These are phyloP conservation scores for Microtus pennsylvanicus DNA, from an alignment of 2,113 vertebrate genomes.

Conservation along the genomic window DNA sequence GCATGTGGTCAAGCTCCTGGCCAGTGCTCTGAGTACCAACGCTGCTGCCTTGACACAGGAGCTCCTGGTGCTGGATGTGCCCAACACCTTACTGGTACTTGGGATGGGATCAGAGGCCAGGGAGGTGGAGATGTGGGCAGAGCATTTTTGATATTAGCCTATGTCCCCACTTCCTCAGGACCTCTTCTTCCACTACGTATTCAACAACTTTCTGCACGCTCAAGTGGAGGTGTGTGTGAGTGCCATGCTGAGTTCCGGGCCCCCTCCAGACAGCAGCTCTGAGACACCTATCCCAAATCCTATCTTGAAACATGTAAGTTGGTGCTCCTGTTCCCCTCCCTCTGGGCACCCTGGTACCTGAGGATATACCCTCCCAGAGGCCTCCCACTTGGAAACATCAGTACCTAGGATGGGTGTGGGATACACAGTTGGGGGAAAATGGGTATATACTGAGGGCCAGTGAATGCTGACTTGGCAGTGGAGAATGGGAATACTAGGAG, in stretches of 20 bases:
- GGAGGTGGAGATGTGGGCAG: accelerated
- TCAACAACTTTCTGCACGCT: constrained; percentile 87
- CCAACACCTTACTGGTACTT: constrained; percentile 86
- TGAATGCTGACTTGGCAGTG: not conserved
- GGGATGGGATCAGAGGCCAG: accelerated
- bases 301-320: constrained; percentile 83
- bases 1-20: constrained; percentile 86
- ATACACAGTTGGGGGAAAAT: not conserved
- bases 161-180: constrained; percentile 71
- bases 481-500: not conserved
- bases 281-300: constrained; percentile 56
- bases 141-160: not conserved
- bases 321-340: no score
- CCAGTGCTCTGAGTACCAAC: constrained; percentile 81
- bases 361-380: not conserved
- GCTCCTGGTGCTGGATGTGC: constrained; percentile 81
- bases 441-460: not conserved
- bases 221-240: constrained; percentile 86
- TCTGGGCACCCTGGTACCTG: not conserved
- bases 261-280: constrained; percentile 45
- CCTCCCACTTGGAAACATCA: no score
- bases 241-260: constrained; percentile 71
- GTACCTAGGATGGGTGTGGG: not conserved
- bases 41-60: constrained; percentile 80
- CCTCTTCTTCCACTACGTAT: constrained; percentile 87